phyloP scores from a whole-genome alignment of 2,888 invertebrate species.

The Drosophila flavopinicola region DNA sequence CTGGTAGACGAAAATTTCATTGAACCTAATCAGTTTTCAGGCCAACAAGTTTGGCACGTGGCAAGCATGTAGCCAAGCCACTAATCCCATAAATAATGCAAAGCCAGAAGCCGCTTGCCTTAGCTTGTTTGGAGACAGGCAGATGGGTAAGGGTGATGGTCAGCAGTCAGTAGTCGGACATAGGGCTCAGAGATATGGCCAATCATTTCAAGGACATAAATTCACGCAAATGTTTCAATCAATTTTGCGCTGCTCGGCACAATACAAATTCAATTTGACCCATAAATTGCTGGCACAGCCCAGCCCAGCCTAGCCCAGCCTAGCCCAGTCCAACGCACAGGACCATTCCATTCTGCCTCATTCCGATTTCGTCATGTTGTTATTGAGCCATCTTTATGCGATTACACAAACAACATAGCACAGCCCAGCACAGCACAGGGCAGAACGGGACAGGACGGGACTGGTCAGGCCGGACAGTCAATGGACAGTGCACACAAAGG shows the following conservation, averaged over 20 bases:
- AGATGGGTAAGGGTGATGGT: conserved; percentile 16
- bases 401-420: conserved; percentile 69
- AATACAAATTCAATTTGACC: conserved; percentile 79
- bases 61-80: conserved; percentile 63
- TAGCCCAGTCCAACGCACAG: too few relatives aligned
- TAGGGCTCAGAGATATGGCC: conserved; percentile 57
- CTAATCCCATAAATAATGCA: conserved; percentile 78
- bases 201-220: conserved; percentile 78
- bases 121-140: conserved; percentile 18
- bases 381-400: conserved; percentile 76
- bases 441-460: conserved; percentile 16
- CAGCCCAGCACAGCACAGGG: conserved; percentile 18
- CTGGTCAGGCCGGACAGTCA: conserved; percentile 9
- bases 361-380: conserved; percentile 58
- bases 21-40: conserved; percentile 78
- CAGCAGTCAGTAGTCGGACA: conserved; percentile 10
- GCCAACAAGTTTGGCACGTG: conserved; percentile 69
- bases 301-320: conserved; percentile 6
- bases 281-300: conserved; percentile 71
- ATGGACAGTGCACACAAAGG: conserved; percentile 61
- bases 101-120: conserved; percentile 32
- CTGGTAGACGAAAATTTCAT: conserved; percentile 56
- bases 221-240: conserved; percentile 78
- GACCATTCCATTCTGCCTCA: conserved; percentile 32
- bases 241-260: conserved; percentile 71